These are phyloP conservation scores for Microcebus ravelobensis DNA, from an alignment of 2,113 vertebrate species.

Conservation along the genomic window DNA sequence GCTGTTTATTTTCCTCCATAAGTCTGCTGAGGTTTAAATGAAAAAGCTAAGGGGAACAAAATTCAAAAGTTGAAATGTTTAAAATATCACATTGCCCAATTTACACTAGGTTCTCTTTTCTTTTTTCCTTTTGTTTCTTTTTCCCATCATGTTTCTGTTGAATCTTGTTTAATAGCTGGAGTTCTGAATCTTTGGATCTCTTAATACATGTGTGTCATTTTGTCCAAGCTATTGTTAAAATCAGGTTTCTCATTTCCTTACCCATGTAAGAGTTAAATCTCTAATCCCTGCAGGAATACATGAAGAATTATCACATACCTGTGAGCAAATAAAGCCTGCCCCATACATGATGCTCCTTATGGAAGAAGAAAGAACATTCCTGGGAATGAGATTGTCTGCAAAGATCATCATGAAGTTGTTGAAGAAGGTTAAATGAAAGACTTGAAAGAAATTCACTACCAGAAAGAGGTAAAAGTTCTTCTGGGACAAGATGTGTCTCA, in stretches of 20 bases:
- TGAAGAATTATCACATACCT: slow-evolving; percentile 84
- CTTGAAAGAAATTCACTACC: slow-evolving; percentile 94
- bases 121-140: background rate
- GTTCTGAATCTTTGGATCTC: background rate
- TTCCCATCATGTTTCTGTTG: background rate
- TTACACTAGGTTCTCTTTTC: background rate
- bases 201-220: background rate
- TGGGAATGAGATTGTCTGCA: slow-evolving; percentile 91
- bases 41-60: background rate
- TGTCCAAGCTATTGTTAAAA: background rate
- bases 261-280: background rate
- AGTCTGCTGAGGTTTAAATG: background rate
- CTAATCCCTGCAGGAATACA: background rate
- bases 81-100: background rate
- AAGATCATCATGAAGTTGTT: slow-evolving; percentile 96
- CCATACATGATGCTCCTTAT: slow-evolving; percentile 92
- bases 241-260: background rate
- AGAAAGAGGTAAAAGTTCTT: slow-evolving; percentile 92
- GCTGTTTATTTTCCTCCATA: background rate
- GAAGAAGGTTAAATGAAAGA: slow-evolving; percentile 92
- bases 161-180: background rate
- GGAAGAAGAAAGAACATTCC: slow-evolving; percentile 86
- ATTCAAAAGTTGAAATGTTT: background rate
- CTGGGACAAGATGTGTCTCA: slow-evolving; percentile 89
- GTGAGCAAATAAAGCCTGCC: slow-evolving; percentile 94